A percentile compares a stretch with the other conserved stretches of the same genome.
phyloP scores from a whole-genome alignment of 2,888 invertebrate species.

The Stenichneumon culpator region DNA sequence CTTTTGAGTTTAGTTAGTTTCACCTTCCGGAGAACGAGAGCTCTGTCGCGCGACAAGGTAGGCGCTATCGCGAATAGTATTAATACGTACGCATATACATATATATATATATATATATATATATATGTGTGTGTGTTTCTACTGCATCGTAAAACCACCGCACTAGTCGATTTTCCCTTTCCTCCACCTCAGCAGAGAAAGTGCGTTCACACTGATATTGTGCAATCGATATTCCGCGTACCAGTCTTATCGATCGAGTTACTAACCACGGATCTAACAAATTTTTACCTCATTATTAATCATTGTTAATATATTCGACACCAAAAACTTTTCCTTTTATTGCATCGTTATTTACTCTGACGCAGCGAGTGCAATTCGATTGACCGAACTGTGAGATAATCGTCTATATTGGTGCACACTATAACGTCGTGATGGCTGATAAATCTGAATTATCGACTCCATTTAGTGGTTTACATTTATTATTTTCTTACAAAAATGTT shows the following conservation, averaged over 20 bases:
- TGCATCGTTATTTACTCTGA: background rate
- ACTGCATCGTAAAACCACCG: conserved; percentile 12
- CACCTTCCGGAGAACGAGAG: conserved; percentile 77
- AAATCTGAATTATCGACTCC: background rate
- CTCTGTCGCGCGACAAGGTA: conserved; percentile 63
- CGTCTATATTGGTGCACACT: background rate
- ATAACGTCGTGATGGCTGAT: background rate
- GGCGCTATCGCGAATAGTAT: conserved; percentile 34
- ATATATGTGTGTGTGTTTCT: background rate
- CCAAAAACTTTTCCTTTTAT: background rate
- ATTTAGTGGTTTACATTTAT: background rate
- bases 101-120: background rate
- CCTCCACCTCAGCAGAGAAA: conserved; percentile 48
- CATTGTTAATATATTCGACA: background rate
- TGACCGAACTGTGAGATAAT: background rate
- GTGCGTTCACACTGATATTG: conserved; percentile 53
- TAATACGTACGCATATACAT: background rate
- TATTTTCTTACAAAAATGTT: background rate
- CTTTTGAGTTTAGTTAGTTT: conserved; percentile 81
- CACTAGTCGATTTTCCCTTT: conserved; percentile 21
- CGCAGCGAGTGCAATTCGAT: background rate
- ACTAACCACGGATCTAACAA: background rate
- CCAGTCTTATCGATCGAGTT: conserved; percentile 19
- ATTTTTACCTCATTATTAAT: background rate
- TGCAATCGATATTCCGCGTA: conserved; percentile 43